Conservation (phyloP, 1,140 invertebrate species). For the Aleiodes sp. region DNA sequence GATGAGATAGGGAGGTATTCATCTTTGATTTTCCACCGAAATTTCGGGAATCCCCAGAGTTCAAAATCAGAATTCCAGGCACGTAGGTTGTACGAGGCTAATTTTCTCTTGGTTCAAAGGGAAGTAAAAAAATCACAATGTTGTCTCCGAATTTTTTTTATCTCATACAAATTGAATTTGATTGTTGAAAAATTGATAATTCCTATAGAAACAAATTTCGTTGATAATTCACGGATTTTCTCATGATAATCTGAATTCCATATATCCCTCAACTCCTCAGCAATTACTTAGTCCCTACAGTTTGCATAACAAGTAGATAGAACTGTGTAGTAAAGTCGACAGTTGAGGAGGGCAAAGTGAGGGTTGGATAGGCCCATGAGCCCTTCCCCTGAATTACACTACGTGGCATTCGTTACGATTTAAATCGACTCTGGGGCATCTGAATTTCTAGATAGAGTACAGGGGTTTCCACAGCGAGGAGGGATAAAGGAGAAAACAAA, state of each 20-base stretch:
- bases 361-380: background rate
- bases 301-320: background rate
- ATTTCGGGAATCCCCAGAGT: background rate
- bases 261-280: background rate
- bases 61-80: background rate
- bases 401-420: slow-evolving; percentile 16
- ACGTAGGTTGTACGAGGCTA: slow-evolving; percentile 16
- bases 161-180: too few relatives aligned
- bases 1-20: too few relatives aligned
- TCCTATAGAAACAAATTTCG: background rate
- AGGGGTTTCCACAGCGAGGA: background rate
- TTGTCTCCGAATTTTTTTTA: background rate
- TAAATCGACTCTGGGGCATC: slow-evolving; percentile 2
- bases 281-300: slow-evolving; percentile 8
- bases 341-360: background rate
- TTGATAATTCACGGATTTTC: background rate
- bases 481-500: too few relatives aligned
- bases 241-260: background rate
- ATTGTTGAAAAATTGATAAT: too few relatives aligned
- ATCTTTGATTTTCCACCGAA: background rate
- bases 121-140: too few relatives aligned
- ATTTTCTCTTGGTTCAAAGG: slow-evolving; percentile 20
- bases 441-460: background rate
- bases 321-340: background rate
- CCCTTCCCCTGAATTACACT: background rate